Base-by-base conservation (phyloP, 2,888 invertebrate species). In the Venusia cambrica region DNA sequence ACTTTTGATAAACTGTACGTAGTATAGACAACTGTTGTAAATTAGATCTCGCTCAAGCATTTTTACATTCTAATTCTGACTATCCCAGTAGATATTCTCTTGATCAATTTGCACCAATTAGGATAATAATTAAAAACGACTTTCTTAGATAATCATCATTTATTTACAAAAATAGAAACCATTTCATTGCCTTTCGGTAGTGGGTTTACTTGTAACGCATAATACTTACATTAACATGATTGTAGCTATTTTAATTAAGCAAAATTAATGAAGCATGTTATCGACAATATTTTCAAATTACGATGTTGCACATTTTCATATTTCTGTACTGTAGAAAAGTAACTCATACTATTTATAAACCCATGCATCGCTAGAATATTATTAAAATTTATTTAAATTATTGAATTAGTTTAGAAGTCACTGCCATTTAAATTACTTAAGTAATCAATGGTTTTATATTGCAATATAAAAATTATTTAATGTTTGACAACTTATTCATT, bases 141-240 rank as follows among this genome's bases (percentile, higher is more conserved):
- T 34, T 18, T 48, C 51, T 62, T 59, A 51, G 62, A 66, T 62
- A 48, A 70, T 65, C 55, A 70, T 65, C 55, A 57, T 81, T 83
- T 85, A 85, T 83, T 83, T 83, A 84, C 81, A 85, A 84, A 81
- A 84, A 78, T 83, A 81, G 71, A 78, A 77, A 77, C 65, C 54
- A 67, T 38, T 65, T 60, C 63, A 64, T 58, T 63, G 63, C 57
- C 60, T 65, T 61, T 60, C 48, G 11, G 37, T 65, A 64, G 51
- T 59, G 55, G 51, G 58, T 62, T 64, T 54, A 58, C 55, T 51
- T 48, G 54, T 56, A 57, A 51, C 58, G 53, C 58, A 56, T 58
- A 61, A 54, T 64, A 68, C n/a, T n/a, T n/a, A n/a, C 69, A 70
- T 70, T 70, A 73, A 76, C 77, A 69, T 77, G 71, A 75, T 78